phyloP scores from a whole-genome alignment of 1,140 invertebrate species.

The Halyomorpha halys region DNA sequence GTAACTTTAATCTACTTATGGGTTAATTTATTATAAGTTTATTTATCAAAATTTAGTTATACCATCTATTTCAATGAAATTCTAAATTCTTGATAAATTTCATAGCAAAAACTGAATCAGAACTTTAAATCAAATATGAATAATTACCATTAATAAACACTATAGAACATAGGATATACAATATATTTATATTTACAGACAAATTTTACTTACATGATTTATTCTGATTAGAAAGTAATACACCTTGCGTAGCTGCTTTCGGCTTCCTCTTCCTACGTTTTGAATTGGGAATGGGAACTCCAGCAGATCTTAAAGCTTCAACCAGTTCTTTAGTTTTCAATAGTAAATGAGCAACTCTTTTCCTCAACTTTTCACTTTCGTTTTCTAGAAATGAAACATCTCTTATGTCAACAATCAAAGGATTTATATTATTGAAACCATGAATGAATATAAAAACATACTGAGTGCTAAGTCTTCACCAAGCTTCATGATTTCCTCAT shows the following conservation, averaged over 20 bases:
- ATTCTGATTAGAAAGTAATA: constrained; percentile 7
- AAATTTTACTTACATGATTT: constrained; percentile 5
- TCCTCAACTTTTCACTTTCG: constrained; percentile 36
- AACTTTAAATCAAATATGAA: too few relatives aligned
- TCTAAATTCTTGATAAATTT: too few relatives aligned
- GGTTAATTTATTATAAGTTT: too few relatives aligned
- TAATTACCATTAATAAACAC: too few relatives aligned
- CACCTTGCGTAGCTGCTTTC: too few relatives aligned
- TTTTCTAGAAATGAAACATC: constrained; percentile 30
- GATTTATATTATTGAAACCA: background rate
- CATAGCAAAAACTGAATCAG: too few relatives aligned
- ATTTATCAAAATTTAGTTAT: too few relatives aligned
- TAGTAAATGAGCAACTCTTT: constrained; percentile 37
- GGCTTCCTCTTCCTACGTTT: background rate
- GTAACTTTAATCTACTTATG: too few relatives aligned
- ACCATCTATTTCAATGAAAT: too few relatives aligned
- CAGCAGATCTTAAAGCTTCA: constrained; percentile 37
- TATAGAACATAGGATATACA: too few relatives aligned
- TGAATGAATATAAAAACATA: constrained; percentile 14
- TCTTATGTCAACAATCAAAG: background rate
- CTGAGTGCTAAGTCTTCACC: constrained; percentile 19
- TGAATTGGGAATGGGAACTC: constrained; percentile 36
- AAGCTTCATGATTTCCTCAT: constrained; percentile 33
- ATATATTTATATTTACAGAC: too few relatives aligned
- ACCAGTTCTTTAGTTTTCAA: constrained; percentile 39